Conservation (phyloP, 2,888 invertebrate species). For the Euphydryas editha region DNA sequence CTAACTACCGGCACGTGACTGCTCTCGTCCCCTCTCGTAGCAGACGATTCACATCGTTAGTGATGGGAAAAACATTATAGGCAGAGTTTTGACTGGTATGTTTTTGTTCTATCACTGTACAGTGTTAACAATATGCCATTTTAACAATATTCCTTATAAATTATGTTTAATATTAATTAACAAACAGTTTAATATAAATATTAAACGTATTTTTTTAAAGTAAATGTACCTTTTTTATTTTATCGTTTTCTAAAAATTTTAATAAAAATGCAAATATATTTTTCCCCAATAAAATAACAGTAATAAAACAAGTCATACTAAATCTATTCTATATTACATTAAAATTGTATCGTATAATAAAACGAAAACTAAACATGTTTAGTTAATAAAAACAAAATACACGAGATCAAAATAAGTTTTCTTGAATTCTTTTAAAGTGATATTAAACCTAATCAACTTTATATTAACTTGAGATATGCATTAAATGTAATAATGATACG, state of each 20-base stretch:
- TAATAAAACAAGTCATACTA: not conserved
- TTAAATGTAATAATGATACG: slow-evolving; percentile 4
- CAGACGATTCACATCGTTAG: slow-evolving; percentile 30
- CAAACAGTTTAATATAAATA: no score
- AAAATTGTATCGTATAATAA: not conserved
- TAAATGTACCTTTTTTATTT: no score
- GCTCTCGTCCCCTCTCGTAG: slow-evolving; percentile 62
- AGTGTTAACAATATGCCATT: no score
- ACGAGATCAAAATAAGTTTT: slow-evolving; percentile 24
- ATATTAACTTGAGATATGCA: slow-evolving; percentile 22
- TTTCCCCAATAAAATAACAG: not conserved
- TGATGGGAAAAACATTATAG: slow-evolving; percentile 25
- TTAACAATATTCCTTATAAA: no score
- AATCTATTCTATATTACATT: not conserved
- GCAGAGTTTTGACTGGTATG: not conserved
- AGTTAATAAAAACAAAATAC: slow-evolving; percentile 15
- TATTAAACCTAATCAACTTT: slow-evolving; percentile 42
- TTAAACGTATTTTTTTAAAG: no score
- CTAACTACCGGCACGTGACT: slow-evolving; percentile 74
- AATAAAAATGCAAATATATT: no score
- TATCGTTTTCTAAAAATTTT: no score
- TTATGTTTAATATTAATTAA: no score
- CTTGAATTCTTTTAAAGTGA: slow-evolving; percentile 36
- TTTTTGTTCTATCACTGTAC: no score
- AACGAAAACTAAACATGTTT: slow-evolving; percentile 17